phyloP scores from a whole-genome alignment of 2,888 invertebrate species.

The Nebria brevicollis region DNA sequence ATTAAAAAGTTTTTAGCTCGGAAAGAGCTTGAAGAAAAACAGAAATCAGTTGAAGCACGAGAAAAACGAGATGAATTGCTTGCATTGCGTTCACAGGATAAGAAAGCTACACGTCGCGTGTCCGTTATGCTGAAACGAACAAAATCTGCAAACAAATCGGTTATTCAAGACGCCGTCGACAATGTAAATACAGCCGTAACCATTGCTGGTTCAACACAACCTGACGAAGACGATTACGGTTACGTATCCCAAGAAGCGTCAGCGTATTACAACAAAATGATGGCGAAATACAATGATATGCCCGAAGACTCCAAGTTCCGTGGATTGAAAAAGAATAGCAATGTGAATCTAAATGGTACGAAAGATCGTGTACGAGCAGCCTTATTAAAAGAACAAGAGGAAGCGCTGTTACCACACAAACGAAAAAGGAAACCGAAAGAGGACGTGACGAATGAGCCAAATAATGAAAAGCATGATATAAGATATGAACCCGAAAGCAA shows the following conservation, averaged over 20 bases:
- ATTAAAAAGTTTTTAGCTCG: slow-evolving; percentile 85
- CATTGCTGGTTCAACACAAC: slow-evolving; percentile 78
- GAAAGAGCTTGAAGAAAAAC: slow-evolving; percentile 82
- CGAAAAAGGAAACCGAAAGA: slow-evolving; percentile 66
- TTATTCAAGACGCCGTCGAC: slow-evolving; percentile 83
- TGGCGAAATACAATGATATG: slow-evolving; percentile 81
- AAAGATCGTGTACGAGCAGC: slow-evolving; percentile 83
- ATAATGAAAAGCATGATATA: slow-evolving; percentile 62
- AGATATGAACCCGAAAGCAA: slow-evolving; percentile 55
- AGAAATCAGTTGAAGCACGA: slow-evolving; percentile 71
- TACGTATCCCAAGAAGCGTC: slow-evolving; percentile 87
- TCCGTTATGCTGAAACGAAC: slow-evolving; percentile 78
- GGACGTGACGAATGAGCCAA: slow-evolving; percentile 55
- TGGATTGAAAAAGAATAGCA: slow-evolving; percentile 65
- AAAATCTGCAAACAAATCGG: slow-evolving; percentile 89
- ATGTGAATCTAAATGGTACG: slow-evolving; percentile 68
- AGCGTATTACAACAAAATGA: slow-evolving; percentile 83
- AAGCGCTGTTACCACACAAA: slow-evolving; percentile 75
- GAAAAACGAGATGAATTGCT: slow-evolving; percentile 73
- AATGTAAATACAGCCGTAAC: slow-evolving; percentile 80
- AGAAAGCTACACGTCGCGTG: slow-evolving; percentile 61
- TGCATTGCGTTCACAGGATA: slow-evolving; percentile 67
- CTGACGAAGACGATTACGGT: slow-evolving; percentile 92
- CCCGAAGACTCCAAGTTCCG: slow-evolving; percentile 76
- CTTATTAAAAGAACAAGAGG: slow-evolving; percentile 75